A percentile compares a stretch with the other conserved stretches of the same genome.
Evolutionary conservation across 2,888 invertebrate species (phyloP).

Genomic region (Agonopterix subpropinquella): DNA sequence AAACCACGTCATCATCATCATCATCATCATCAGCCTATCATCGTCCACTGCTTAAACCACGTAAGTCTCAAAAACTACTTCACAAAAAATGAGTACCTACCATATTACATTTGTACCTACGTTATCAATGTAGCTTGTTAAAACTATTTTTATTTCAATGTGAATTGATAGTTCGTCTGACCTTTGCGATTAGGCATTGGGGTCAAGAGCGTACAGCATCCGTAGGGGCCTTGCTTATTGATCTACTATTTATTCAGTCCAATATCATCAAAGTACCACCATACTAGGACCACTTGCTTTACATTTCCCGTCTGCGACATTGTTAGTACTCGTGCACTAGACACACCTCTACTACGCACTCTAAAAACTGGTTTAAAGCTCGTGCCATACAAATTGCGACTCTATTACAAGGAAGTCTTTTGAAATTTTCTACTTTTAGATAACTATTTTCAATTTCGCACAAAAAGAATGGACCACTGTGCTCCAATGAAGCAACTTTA

Average conservation of each 20-base stretch:
- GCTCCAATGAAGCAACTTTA: slow-evolving; percentile 30
- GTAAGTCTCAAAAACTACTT: no score
- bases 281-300: neutral
- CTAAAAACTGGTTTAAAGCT: no score
- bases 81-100: no score
- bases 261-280: neutral
- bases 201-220: slow-evolving; percentile 18
- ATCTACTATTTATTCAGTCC: neutral
- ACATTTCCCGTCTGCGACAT: neutral
- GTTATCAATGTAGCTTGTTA: neutral
- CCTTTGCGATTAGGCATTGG: slow-evolving; percentile 17
- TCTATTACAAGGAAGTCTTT: no score
- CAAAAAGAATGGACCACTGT: slow-evolving; percentile 29
- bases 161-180: slow-evolving; percentile 7
- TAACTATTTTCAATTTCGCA: neutral
- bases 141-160: neutral
- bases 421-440: no score
- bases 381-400: no score
- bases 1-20: no score
- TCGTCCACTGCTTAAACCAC: no score
- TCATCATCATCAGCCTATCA: no score
- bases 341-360: neutral
- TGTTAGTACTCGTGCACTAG: neutral
- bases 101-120: no score
- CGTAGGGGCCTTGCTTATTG: slow-evolving; percentile 8